A percentile compares a stretch with the other conserved stretches of the same genome.
These are phyloP conservation scores for Corvus moneduloides DNA, from an alignment of 2,113 vertebrate genomes.

Conservation along the genomic window DNA sequence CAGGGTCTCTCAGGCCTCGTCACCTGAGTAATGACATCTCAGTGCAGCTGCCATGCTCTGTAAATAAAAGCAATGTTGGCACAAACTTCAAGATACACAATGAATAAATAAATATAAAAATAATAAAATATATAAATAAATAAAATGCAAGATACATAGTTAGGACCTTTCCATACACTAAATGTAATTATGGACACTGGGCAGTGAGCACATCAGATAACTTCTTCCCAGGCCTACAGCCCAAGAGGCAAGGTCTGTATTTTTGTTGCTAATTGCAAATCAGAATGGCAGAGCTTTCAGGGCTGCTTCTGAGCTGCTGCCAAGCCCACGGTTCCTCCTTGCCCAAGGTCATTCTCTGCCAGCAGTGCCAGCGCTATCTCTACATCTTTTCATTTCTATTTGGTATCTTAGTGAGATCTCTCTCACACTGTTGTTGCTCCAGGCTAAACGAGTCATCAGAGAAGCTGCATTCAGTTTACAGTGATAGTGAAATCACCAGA, in stretches of 20 bases:
- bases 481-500: background rate
- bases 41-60: background rate
- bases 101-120: too few relatives aligned
- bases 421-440: background rate
- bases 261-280: background rate
- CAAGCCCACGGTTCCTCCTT: fast-evolving
- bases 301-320: background rate
- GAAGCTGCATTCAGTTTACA: background rate
- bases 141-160: background rate
- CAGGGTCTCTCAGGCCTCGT: background rate
- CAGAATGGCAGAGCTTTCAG: background rate
- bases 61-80: background rate
- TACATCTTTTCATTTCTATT: background rate
- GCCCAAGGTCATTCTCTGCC: background rate
- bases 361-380: background rate
- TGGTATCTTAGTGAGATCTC: background rate
- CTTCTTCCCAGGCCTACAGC: background rate
- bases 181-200: background rate
- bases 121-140: too few relatives aligned
- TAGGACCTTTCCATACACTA: background rate
- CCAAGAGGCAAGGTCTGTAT: background rate
- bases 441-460: background rate
- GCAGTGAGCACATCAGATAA: background rate
- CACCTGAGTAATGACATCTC: background rate
- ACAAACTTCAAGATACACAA: background rate